Conservation (phyloP, 1,140 invertebrate genomes). For the Brachionus sp. region DNA sequence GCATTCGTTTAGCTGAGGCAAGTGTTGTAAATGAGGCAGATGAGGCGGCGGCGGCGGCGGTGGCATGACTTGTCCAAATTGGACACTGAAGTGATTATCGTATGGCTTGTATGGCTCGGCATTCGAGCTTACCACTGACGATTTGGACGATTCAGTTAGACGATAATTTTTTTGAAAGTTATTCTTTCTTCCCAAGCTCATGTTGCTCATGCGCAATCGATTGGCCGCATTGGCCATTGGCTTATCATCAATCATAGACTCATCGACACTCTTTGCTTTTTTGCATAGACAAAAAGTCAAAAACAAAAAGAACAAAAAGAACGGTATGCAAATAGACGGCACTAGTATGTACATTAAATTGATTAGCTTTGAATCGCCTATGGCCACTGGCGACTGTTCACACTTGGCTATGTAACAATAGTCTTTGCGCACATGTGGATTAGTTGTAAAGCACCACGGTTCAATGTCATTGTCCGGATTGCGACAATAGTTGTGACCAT, state of each 20-base stretch:
- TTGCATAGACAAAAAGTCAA: slow-evolving; percentile 59
- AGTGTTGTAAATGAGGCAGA: background rate
- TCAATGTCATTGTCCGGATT: slow-evolving; percentile 76
- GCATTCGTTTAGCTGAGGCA: slow-evolving; percentile 14
- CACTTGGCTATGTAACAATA: slow-evolving; percentile 80
- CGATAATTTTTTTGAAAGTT: background rate
- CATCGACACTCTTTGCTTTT: slow-evolving; percentile 48
- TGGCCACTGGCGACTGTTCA: slow-evolving; percentile 60
- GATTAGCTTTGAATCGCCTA: slow-evolving; percentile 45
- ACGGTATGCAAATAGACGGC: slow-evolving; percentile 61
- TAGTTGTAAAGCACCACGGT: slow-evolving; percentile 81
- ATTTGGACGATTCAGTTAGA: slow-evolving; percentile 3
- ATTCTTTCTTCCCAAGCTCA: background rate
- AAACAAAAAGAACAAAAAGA: slow-evolving; percentile 61
- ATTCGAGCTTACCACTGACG: slow-evolving; percentile 6
- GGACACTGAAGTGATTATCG: background rate
- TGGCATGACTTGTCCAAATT: background rate
- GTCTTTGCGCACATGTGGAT: slow-evolving; percentile 63
- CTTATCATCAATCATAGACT: slow-evolving; percentile 44
- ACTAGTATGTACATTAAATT: slow-evolving; percentile 63
- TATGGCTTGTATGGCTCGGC: background rate
- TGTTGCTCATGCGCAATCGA: slow-evolving; percentile 3
- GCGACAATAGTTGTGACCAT: slow-evolving; percentile 82
- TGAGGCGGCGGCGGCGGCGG: background rate
- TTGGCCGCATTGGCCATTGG: background rate